Percentiles rank a stretch among this genome's conserved stretches.
phyloP scores from a whole-genome alignment of 1,140 invertebrate genomes.

The Aphis gossypii region DNA sequence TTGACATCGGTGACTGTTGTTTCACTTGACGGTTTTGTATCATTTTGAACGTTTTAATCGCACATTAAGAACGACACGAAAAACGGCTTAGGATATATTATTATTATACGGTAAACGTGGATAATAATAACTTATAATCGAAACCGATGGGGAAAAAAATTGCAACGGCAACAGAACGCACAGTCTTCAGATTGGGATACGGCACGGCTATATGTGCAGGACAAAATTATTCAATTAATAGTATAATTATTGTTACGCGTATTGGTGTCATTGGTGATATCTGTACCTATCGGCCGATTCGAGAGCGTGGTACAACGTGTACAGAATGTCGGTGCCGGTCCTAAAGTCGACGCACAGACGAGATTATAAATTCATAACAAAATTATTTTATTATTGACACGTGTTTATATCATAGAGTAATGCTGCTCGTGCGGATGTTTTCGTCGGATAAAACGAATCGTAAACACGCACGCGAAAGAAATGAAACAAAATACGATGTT shows the following conservation, averaged over 20 bases:
- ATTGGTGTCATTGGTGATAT: neutral
- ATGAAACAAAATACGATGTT: neutral
- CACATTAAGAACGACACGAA: neutral
- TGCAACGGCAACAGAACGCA: neutral
- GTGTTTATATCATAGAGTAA: neutral
- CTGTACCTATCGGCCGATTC: neutral
- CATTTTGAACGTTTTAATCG: neutral
- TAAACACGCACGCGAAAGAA: neutral
- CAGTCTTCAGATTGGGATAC: neutral
- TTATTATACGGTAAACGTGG: neutral
- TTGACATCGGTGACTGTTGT: conserved; percentile 21
- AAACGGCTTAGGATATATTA: neutral
- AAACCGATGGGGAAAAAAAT: neutral
- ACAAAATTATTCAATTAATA: neutral
- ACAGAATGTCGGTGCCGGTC: neutral
- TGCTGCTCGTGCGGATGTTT: neutral
- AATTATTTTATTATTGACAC: neutral
- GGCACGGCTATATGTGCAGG: neutral
- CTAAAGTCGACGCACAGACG: neutral
- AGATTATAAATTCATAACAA: neutral
- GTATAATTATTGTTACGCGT: neutral
- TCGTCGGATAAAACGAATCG: neutral
- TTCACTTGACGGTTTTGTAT: conserved; percentile 37
- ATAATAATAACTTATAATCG: neutral
- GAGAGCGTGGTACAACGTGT: neutral